These are phyloP conservation scores for Caenorhabditis becei DNA, from an alignment of 2,888 invertebrate species.

Conservation along the genomic window DNA sequence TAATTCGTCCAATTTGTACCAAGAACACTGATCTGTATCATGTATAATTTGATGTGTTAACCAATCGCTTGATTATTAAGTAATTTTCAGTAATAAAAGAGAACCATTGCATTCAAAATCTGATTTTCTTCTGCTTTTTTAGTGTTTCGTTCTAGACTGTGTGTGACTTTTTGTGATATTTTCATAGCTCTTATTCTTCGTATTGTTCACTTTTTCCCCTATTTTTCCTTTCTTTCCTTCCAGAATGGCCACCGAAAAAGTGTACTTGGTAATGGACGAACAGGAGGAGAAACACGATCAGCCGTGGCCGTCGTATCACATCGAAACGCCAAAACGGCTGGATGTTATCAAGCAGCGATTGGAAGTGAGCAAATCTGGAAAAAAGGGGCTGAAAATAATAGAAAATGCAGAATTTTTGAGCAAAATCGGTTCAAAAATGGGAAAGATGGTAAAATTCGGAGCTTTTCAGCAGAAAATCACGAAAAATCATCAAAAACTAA, in stretches of 20 bases:
- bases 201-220: background rate
- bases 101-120: too few relatives aligned
- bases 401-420: too few relatives aligned
- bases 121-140: background rate
- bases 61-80: too few relatives aligned
- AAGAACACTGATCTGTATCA: background rate
- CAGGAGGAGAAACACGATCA: conserved; percentile 69
- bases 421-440: too few relatives aligned
- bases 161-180: background rate
- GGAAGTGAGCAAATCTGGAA: conserved; percentile 38
- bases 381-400: background rate
- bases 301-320: conserved; percentile 77
- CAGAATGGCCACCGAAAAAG: conserved; percentile 1
- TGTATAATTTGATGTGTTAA: background rate
- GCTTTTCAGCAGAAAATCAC: too few relatives aligned
- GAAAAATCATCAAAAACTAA: too few relatives aligned
- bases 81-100: too few relatives aligned
- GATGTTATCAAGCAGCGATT: conserved; percentile 62
- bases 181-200: background rate
- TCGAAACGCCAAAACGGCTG: conserved; percentile 76
- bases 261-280: conserved; percentile 57
- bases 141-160: background rate
- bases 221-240: background rate
- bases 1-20: background rate
- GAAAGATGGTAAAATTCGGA: too few relatives aligned